A percentile compares a stretch with the other conserved stretches of the same genome.
Evolutionary conservation across 2,888 invertebrate genomes (phyloP).

Genomic region (Falcaria lacertinaria): DNA sequence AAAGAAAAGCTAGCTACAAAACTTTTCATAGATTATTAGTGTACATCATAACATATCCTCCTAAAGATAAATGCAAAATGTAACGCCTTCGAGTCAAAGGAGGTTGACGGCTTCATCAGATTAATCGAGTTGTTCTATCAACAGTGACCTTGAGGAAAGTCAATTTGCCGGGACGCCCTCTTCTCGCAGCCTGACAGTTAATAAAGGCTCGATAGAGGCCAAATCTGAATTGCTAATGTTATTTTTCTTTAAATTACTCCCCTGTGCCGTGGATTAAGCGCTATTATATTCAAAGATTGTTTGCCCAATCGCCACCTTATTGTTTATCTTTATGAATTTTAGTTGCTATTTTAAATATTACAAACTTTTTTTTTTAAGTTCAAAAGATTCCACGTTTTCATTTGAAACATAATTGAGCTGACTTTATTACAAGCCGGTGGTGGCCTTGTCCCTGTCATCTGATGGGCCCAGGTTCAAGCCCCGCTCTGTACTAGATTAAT

Average conservation of each 20-base stretch:
- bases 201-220: conserved; percentile 63
- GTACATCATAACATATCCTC: no score
- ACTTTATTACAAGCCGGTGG: no score
- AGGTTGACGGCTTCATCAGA: conserved; percentile 39
- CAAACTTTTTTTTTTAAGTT: conserved; percentile 8
- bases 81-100: conserved; percentile 31
- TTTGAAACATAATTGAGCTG: no score
- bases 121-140: conserved; percentile 47
- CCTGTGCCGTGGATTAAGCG: conserved; percentile 56
- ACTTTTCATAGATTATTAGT: no score
- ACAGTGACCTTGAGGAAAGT: conserved; percentile 50
- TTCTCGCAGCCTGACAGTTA: conserved; percentile 69
- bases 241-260: conserved; percentile 77
- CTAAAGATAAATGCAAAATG: no score
- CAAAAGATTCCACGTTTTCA: no score
- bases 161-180: conserved; percentile 54
- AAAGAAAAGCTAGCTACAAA: no score
- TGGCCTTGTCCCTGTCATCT: no score
- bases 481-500: no score
- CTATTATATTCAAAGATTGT: conserved; percentile 68
- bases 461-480: no score
- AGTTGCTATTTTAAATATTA: conserved; percentile 22
- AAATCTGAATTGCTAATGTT: conserved; percentile 77
- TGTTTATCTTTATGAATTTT: conserved; percentile 25
- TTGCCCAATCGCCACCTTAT: conserved; percentile 52